Evolutionary conservation across 1,140 invertebrate species (phyloP).

Genomic region (Bombus difficillimus): DNA sequence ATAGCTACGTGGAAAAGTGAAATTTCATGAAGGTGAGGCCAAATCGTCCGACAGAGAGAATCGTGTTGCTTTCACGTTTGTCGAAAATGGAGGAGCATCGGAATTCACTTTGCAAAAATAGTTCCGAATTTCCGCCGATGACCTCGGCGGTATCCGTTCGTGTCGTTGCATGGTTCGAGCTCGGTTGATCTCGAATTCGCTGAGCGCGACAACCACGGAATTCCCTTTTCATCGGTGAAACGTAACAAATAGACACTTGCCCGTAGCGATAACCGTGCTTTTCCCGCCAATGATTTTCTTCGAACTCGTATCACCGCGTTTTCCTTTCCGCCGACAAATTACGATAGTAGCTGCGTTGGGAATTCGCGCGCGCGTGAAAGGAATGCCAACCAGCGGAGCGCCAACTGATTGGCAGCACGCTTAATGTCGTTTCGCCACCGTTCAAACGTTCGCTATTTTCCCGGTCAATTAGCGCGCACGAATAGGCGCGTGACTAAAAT

Average conservation of each 20-base stretch:
- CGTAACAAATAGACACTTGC: background rate
- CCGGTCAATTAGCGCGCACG: conserved; percentile 19
- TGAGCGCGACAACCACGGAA: background rate
- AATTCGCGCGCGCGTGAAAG: conserved; percentile 23
- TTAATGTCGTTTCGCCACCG: conserved; percentile 46
- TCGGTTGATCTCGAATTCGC: conserved; percentile 11
- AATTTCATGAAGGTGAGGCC: background rate
- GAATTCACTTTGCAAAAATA: conserved; percentile 8
- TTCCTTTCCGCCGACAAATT: background rate
- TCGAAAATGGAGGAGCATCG: background rate
- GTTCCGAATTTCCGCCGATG: background rate
- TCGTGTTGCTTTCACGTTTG: conserved; percentile 8
- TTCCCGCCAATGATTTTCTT: background rate
- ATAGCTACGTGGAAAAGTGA: background rate
- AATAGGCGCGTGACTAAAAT: conserved; percentile 42
- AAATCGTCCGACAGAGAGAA: background rate
- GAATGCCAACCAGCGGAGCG: background rate
- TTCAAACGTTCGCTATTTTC: conserved; percentile 46
- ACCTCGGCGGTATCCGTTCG: background rate
- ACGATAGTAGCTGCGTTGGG: conserved; percentile 1
- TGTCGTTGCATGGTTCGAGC: background rate
- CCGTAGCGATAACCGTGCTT: background rate
- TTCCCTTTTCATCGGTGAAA: background rate
- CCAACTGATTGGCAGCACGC: conserved; percentile 14
- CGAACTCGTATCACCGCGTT: background rate